phyloP scores from a whole-genome alignment of 2,888 invertebrate species.

The Busseola fusca region DNA sequence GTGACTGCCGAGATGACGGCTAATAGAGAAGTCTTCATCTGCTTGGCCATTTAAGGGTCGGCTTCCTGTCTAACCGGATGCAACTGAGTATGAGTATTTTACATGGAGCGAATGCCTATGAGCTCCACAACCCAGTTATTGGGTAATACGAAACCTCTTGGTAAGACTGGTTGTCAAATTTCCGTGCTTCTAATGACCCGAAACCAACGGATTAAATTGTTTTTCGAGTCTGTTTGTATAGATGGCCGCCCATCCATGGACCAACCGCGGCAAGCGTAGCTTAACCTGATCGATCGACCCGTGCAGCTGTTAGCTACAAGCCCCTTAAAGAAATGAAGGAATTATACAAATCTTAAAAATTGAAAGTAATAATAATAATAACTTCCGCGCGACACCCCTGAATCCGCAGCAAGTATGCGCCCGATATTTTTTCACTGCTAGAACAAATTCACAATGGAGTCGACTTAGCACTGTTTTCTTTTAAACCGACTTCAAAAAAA shows the following conservation, averaged over 20 bases:
- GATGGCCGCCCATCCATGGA: not conserved
- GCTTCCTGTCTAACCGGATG: too few species aligned
- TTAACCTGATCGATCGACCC: not conserved
- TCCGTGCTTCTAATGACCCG: not conserved
- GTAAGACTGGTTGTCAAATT: not conserved
- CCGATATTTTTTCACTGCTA: constrained; percentile 87
- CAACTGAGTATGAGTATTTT: too few species aligned
- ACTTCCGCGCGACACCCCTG: constrained; percentile 75
- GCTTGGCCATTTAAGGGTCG: too few species aligned
- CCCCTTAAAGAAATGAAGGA: not conserved
- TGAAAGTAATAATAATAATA: constrained; percentile 77
- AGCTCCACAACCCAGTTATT: not conserved
- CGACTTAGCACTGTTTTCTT: constrained; percentile 58
- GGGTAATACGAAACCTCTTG: not conserved
- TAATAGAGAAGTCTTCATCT: too few species aligned
- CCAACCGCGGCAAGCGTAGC: not conserved
- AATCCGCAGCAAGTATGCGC: constrained; percentile 81
- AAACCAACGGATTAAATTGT: not conserved
- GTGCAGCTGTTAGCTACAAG: not conserved
- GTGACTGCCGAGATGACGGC: too few species aligned
- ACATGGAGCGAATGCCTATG: too few species aligned
- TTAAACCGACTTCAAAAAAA: too few species aligned
- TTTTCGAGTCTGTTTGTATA: too few species aligned
- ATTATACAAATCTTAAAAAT: constrained; percentile 11
- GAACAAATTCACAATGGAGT: constrained; percentile 74